Conservation (phyloP, 2,113 vertebrate species). For the Zootoca vivipara region DNA sequence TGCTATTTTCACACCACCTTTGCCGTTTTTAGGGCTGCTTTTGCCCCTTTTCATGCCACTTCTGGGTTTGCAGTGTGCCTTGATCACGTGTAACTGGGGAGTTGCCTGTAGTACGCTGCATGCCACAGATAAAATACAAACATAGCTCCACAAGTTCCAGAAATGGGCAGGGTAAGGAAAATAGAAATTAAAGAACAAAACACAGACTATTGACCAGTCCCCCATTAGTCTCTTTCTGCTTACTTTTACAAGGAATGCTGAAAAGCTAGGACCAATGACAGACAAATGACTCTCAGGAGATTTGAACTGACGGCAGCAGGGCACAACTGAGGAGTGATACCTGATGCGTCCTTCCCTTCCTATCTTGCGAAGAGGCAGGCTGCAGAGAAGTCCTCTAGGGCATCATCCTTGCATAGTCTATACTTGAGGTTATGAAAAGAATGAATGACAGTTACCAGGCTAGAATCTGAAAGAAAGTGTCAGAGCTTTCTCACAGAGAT, state of each 20-base stretch:
- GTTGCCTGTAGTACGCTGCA: no score
- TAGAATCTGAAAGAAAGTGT: constrained; percentile 3
- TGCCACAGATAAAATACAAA: no score
- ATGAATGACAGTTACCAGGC: constrained; percentile 3
- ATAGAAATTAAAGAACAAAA: not conserved
- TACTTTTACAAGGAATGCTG: not conserved
- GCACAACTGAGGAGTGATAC: not conserved
- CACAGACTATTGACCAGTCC: not conserved
- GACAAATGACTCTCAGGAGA: not conserved
- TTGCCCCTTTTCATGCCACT: no score
- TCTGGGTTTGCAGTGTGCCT: no score
- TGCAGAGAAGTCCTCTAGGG: not conserved
- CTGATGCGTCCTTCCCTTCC: not conserved
- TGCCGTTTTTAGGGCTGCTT: no score
- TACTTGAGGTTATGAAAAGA: not conserved
- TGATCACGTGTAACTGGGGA: no score
- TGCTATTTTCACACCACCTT: no score
- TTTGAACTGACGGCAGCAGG: not conserved
- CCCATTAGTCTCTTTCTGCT: not conserved
- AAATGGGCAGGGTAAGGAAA: not conserved
- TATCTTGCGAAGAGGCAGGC: not conserved
- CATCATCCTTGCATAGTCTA: not conserved
- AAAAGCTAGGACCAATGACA: not conserved
- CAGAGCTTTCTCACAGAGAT: not conserved
- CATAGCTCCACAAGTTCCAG: no score